Evolutionary conservation across 2,797 vertebrate genomes (phyloP).

Genomic region (Spheniscus humboldti): DNA sequence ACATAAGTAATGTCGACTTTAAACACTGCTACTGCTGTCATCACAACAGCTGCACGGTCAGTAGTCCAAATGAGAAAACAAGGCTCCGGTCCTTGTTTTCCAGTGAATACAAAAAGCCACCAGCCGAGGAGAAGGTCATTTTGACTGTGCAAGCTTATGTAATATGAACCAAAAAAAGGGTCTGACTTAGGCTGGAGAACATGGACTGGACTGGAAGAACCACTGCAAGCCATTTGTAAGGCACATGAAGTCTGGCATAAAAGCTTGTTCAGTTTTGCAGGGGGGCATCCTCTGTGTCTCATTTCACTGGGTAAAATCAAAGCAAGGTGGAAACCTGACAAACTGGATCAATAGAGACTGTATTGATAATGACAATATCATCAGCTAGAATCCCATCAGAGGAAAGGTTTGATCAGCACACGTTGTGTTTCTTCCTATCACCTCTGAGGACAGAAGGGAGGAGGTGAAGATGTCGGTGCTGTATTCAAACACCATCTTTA

Average conservation of each 20-base stretch:
- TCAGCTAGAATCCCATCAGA: not conserved
- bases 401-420: not conserved
- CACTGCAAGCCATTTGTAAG: not conserved
- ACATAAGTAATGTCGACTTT: not conserved
- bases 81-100: not conserved
- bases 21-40: not conserved
- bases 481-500: not conserved
- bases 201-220: not conserved
- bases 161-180: not conserved
- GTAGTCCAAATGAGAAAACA: not conserved
- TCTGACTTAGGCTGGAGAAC: not conserved
- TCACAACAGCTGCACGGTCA: not conserved
- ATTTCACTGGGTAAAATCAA: not conserved
- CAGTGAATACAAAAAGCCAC: not conserved
- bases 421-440: not conserved
- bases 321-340: not conserved
- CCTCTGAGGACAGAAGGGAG: not conserved
- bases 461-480: not conserved
- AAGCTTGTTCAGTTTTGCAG: not conserved
- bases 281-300: not conserved
- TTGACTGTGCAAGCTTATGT: not conserved
- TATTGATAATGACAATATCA: not conserved
- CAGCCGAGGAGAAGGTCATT: not conserved
- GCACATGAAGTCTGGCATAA: not conserved
- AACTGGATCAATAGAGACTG: not conserved